Base-by-base conservation (phyloP, 1,140 invertebrate species). In the Caenorhabditis brenneri region DNA sequence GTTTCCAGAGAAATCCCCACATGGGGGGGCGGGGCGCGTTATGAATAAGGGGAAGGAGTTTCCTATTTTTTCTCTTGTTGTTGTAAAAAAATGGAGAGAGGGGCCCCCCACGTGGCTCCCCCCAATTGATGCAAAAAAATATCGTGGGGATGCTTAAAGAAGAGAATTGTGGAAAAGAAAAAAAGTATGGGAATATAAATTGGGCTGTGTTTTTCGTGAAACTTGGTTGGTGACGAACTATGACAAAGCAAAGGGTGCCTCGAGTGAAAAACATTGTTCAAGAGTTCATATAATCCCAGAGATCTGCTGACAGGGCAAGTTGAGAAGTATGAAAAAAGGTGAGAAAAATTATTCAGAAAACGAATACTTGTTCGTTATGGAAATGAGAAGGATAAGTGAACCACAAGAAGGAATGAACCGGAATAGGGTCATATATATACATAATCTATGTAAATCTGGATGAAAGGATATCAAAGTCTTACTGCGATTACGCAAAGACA, bases 371-470 rank as follows among this genome's bases (percentile, higher is more conserved):
- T 51, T 51, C 15, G 49, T 12, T 46, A 46, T 46, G 42, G 10
- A 1, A 46, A 46, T 1, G 1, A 4, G 42, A 46, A 46, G 1
- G 0, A 51, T 2, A 4, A 51, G n/a, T n/a, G n/a, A 51, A 51
- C 6, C 1, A 51, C 15, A 19, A 51, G n/a, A 27, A 27, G 27
- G 27, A 55, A 55, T 22, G 2, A n/a, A 15, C 7, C 9, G 19
- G 53, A 7, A 51, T 46, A 19, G 53, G 53, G 58, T 65, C 58
- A 65, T 65, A 33, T 65, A 33, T 58, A 58, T 58, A 58, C 27
- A 29, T n/a, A 65, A 33, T 33, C 31, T 33, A 36, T 65, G 58
- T 12, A 65, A 36, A 33, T 29, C n/a, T 33, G 58, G 58, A 65
- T 65, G 31, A 65, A 65, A 3, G 19, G 58, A 36, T 65, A 33